Percentiles rank a stretch among this genome's conserved stretches.
These are phyloP conservation scores for Nothobranchius furzeri DNA, from an alignment of 2,113 vertebrate species.

Conservation along the genomic window DNA sequence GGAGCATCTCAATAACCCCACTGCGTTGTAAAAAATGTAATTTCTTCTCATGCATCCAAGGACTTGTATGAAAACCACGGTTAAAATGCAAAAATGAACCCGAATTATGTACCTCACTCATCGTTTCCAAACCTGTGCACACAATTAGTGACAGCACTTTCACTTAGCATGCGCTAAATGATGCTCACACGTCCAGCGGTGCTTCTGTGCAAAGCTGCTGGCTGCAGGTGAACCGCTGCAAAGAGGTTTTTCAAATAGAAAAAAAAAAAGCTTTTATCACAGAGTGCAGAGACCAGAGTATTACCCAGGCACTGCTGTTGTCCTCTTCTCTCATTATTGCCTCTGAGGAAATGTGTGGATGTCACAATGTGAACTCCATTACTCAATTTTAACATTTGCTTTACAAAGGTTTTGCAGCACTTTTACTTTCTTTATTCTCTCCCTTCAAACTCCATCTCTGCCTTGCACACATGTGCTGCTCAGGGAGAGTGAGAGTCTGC, in stretches of 20 bases:
- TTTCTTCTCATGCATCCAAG: background rate
- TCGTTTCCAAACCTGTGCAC: background rate
- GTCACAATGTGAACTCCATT: slow-evolving; percentile 38
- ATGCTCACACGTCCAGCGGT: background rate
- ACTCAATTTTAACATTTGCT: slow-evolving; percentile 29
- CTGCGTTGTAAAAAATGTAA: background rate
- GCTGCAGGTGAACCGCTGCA: background rate
- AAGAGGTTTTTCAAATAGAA: background rate
- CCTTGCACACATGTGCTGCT: slow-evolving; percentile 66
- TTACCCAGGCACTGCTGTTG: slow-evolving; percentile 27
- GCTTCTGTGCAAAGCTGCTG: slow-evolving; percentile 4
- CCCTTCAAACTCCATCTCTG: slow-evolving; percentile 43
- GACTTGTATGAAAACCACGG: background rate
- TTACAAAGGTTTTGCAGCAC: slow-evolving; percentile 22
- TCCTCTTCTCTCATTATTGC: slow-evolving; percentile 3
- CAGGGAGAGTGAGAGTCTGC: slow-evolving; percentile 64
- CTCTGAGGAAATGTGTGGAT: slow-evolving; percentile 27
- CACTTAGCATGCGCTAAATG: background rate
- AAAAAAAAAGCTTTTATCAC: background rate
- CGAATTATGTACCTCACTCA: background rate
- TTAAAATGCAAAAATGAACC: background rate
- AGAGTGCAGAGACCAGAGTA: slow-evolving; percentile 21
- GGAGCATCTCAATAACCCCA: background rate
- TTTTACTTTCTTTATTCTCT: slow-evolving; percentile 44
- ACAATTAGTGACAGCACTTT: background rate